These are phyloP conservation scores for Eumacrocentrus americanus DNA, from an alignment of 2,888 invertebrate species.

Conservation along the genomic window DNA sequence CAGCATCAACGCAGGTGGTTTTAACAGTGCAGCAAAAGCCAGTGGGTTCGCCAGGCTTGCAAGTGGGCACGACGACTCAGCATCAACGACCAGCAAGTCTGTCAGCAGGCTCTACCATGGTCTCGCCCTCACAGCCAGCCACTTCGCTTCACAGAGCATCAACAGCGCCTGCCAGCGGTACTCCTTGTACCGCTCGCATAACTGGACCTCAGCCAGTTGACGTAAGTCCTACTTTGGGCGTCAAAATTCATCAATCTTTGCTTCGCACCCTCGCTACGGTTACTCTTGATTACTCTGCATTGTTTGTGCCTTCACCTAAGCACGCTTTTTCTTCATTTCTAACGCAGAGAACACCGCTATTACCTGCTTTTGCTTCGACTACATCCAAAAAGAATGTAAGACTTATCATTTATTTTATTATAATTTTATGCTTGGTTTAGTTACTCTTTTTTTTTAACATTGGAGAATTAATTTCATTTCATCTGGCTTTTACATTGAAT, in stretches of 20 bases:
- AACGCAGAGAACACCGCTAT: conserved; percentile 6
- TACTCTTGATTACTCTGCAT: conserved; percentile 12
- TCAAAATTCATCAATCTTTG: conserved; percentile 1
- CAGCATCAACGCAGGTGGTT: conserved; percentile 73
- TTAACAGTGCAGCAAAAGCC: conserved; percentile 72
- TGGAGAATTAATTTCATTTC: no score
- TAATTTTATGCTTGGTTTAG: conserved; percentile 4
- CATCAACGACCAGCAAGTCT: conserved; percentile 61
- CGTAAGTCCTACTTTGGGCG: conserved; percentile 67
- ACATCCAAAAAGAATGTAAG: conserved; percentile 26
- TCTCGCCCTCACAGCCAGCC: conserved; percentile 53
- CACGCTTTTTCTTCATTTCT: conserved; percentile 8
- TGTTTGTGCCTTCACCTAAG: conserved; percentile 18
- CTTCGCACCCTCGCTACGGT: conserved; percentile 17
- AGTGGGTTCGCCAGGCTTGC: conserved; percentile 45
- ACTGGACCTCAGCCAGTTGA: conserved; percentile 88
- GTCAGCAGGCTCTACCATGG: conserved; percentile 52
- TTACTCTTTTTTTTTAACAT: conserved; percentile 15
- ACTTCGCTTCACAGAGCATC: conserved; percentile 59
- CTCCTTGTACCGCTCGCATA: conserved; percentile 71
- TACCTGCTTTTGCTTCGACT: conserved; percentile 16
- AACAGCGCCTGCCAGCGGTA: conserved; percentile 61
- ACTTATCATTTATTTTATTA: neutral
- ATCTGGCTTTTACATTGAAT: no score
- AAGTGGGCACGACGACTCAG: conserved; percentile 41